These are phyloP conservation scores for Onchidella celtica DNA, from an alignment of 2,888 invertebrate genomes.

Conservation along the genomic window DNA sequence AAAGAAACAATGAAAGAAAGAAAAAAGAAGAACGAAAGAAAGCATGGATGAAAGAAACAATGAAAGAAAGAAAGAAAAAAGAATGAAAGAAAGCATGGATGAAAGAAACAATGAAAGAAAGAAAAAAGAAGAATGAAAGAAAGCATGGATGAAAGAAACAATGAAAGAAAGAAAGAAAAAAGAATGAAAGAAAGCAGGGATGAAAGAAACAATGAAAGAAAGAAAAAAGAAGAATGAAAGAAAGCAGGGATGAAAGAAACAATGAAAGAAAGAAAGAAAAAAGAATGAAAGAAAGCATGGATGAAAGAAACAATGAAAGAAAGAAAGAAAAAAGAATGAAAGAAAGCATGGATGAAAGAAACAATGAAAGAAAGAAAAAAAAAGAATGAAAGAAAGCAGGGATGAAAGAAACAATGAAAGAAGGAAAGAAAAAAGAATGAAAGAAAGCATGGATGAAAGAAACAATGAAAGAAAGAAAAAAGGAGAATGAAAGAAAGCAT, in stretches of 20 bases:
- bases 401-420: constrained; percentile 14
- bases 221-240: constrained; percentile 20
- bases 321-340: not conserved
- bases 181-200: constrained; percentile 19
- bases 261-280: constrained; percentile 13
- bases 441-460: too few relatives aligned
- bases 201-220: constrained; percentile 24
- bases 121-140: constrained; percentile 18
- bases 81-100: too few relatives aligned
- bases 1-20: too few relatives aligned
- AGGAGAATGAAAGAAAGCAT: too few relatives aligned
- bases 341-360: not conserved
- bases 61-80: not conserved
- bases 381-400: constrained; percentile 1
- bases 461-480: too few relatives aligned
- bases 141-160: too few relatives aligned
- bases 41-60: too few relatives aligned
- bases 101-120: too few relatives aligned
- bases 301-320: not conserved
- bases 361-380: not conserved
- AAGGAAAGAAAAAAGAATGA: constrained; percentile 12
- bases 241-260: constrained; percentile 20
- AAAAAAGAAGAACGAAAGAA: constrained; percentile 1
- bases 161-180: constrained; percentile 28
- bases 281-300: too few relatives aligned